These are phyloP conservation scores for Andrena trimmerana DNA, from an alignment of 2,888 invertebrate genomes.

Conservation along the genomic window DNA sequence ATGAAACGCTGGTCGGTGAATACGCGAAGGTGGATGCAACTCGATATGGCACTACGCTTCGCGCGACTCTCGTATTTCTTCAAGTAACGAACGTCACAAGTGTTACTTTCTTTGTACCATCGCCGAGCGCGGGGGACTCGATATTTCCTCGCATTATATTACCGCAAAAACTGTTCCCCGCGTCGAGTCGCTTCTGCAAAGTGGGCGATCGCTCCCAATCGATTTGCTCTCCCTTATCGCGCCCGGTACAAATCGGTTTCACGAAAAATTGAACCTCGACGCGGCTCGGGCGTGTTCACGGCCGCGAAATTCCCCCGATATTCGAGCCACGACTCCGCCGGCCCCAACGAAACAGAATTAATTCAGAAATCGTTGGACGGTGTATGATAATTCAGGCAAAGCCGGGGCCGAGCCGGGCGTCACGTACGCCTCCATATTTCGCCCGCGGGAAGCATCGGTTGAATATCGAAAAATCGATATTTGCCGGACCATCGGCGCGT, in stretches of 20 bases:
- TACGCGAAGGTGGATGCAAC: slow-evolving; percentile 51
- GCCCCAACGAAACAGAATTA: slow-evolving; percentile 40
- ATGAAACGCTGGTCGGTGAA: slow-evolving; percentile 67
- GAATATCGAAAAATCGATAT: slow-evolving; percentile 68
- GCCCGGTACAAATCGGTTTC: neutral
- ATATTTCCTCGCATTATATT: slow-evolving; percentile 37
- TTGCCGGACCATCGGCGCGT: slow-evolving; percentile 61
- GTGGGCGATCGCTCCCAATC: neutral
- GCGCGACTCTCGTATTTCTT: slow-evolving; percentile 12
- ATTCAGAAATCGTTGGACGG: slow-evolving; percentile 43
- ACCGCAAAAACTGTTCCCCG: neutral
- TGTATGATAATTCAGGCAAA: slow-evolving; percentile 43
- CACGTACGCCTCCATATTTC: slow-evolving; percentile 33
- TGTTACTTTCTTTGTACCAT: slow-evolving; percentile 46
- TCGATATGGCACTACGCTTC: slow-evolving; percentile 39
- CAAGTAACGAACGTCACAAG: slow-evolving; percentile 11
- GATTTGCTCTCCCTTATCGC: neutral
- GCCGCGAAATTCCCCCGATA: neutral
- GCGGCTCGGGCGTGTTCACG: neutral
- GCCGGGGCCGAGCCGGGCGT: neutral
- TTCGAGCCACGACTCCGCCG: neutral
- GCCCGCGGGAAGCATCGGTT: slow-evolving; percentile 12
- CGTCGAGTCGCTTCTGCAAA: neutral
- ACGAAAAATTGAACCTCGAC: slow-evolving; percentile 9
- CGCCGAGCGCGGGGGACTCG: slow-evolving; percentile 8